Conservation (phyloP, 64 coral and sea anemone species). For the Trachythela sp. region DNA sequence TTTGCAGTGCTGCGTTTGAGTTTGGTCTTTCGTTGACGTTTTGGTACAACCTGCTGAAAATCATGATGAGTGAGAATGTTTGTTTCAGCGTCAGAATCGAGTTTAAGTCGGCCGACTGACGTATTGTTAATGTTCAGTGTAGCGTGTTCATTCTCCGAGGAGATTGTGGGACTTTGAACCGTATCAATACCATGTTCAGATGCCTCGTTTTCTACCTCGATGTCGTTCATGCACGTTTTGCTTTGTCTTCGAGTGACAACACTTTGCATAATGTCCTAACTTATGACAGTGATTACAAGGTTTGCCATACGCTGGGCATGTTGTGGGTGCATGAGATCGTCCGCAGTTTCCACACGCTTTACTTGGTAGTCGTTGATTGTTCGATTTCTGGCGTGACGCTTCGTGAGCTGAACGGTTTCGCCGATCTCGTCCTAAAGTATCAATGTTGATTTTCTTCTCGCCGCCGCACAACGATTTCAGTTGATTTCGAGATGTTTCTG, state of each 20-base stretch:
- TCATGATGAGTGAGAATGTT: constrained; percentile 29
- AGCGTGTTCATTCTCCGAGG: constrained; percentile 5
- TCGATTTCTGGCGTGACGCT: not conserved
- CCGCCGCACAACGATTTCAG: not conserved
- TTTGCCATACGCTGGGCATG: constrained; percentile 31
- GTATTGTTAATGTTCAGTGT: constrained; percentile 16
- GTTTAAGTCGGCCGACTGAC: constrained; percentile 10
- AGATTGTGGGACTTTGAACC: constrained; percentile 1
- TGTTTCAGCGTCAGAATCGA: constrained; percentile 24
- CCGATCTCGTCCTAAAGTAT: not conserved
- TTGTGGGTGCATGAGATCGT: not conserved
- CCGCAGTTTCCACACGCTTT: constrained; percentile 35
- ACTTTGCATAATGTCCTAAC: constrained; percentile 35
- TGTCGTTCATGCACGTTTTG: not conserved
- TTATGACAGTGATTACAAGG: constrained; percentile 5
- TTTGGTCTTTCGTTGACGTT: constrained; percentile 18
- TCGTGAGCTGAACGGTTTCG: not conserved
- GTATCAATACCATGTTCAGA: constrained; percentile 19
- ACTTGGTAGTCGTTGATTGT: not conserved
- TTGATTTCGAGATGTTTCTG: constrained; percentile 44
- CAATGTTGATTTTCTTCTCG: constrained; percentile 22
- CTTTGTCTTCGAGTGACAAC: no score
- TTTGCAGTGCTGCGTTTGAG: constrained; percentile 5
- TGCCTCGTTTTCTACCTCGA: not conserved
- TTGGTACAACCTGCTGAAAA: constrained; percentile 20